These are phyloP conservation scores for Asobara japonica DNA, from an alignment of 1,140 invertebrate genomes.

Conservation along the genomic window DNA sequence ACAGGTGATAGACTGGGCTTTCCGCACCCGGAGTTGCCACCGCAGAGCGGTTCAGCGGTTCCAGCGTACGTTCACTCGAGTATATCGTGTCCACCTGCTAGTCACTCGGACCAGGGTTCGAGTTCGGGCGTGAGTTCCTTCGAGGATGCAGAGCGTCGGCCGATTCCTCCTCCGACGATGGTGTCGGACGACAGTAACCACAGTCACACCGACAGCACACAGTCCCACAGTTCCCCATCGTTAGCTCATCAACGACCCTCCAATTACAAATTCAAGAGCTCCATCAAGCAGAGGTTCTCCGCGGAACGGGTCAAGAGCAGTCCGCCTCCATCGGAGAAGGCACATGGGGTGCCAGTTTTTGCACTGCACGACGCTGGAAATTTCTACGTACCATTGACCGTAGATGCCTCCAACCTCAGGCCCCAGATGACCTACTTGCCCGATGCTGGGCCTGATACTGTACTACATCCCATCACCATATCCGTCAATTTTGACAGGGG, in stretches of 20 bases:
- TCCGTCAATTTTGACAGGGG: slow-evolving; percentile 81
- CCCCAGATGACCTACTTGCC: slow-evolving; percentile 73
- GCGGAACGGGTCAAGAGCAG: slow-evolving; percentile 63
- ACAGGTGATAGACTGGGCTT: slow-evolving; percentile 68
- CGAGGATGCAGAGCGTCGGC: slow-evolving; percentile 54
- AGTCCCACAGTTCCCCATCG: slow-evolving; percentile 47
- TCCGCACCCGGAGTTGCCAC: slow-evolving; percentile 65
- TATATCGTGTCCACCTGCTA: slow-evolving; percentile 60
- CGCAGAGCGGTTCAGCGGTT: slow-evolving; percentile 60
- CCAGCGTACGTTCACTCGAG: slow-evolving; percentile 56
- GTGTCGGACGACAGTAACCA: slow-evolving; percentile 62
- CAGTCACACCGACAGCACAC: slow-evolving; percentile 44
- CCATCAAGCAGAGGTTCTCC: slow-evolving; percentile 88
- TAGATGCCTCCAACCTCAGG: slow-evolving; percentile 80
- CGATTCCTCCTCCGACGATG: slow-evolving; percentile 48
- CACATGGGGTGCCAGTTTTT: slow-evolving; percentile 77
- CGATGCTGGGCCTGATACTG: slow-evolving; percentile 70
- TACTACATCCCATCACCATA: slow-evolving; percentile 90
- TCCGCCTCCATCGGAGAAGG: slow-evolving; percentile 54
- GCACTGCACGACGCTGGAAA: slow-evolving; percentile 84
- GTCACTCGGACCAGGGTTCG: slow-evolving; percentile 59
- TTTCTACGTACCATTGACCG: slow-evolving; percentile 92
- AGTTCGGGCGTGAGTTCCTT: slow-evolving; percentile 61
- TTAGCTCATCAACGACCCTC: slow-evolving; percentile 56
- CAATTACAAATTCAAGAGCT: slow-evolving; percentile 93